Evolutionary conservation across 1,140 invertebrate species (phyloP), one percentile per base, ranked within the genome.

Genomic region (Papilio polytes): DNA sequence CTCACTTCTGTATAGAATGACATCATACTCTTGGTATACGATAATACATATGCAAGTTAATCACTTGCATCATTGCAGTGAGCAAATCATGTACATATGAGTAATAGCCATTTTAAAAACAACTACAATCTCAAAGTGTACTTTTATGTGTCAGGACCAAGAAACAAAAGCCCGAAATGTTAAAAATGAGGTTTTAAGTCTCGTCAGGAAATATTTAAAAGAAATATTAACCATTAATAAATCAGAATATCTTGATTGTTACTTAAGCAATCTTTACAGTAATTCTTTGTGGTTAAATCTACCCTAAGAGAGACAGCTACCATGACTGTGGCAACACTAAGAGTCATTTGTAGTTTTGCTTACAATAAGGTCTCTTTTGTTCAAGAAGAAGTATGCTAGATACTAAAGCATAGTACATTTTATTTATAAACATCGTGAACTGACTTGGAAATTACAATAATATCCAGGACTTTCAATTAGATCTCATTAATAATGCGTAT

Each of bases 71-170:
- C 22, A 70, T 70, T 70, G 63, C 63, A 70, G 12, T 70, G 63
- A 70, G 63, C 63, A 70, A 70, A 70, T 22, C 22, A 22, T 13
- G n/a, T 74, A n/a, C n/a, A n/a, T n/a, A 51, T 77, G 74, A 36
- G 53, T 56, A 77, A 56, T 51, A 18, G 74, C 31, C 48, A 77
- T 77, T 15, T 48, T 56, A 51, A 36, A 77, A 56, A 36, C 22
- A 77, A 26, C 7, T 20, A 20, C 1, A 56, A 41, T 9, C n/a
- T 56, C 6, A 56, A 56, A 56, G 20, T 9, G 53, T 18, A 18
- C 13, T 46, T 44, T 46, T 48, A 22, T 46, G 73, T 22, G 15
- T 74, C n/a, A 74, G 1, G 0, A 74, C 15, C n/a, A 20, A 18
- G 13, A 1, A n/a, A 20, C 6, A 56, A 6, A 20, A 8, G n/a